Evolutionary conservation across 2,888 invertebrate species (phyloP).

Genomic region (Hydrotaea cyrtoneurina): DNA sequence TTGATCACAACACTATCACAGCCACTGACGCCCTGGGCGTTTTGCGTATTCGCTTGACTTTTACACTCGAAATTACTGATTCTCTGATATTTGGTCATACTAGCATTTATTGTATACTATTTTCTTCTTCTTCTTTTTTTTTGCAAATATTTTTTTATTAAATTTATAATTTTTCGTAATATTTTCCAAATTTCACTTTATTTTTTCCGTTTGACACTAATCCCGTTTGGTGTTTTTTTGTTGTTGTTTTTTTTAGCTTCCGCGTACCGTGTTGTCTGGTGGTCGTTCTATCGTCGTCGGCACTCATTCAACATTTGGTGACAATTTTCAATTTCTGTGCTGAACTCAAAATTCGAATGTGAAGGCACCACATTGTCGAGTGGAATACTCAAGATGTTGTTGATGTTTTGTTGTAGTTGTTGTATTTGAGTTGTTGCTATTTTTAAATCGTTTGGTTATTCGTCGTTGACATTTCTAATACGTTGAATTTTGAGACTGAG

Average conservation of each 20-base stretch:
- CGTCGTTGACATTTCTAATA: constrained; percentile 62
- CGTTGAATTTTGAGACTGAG: constrained; percentile 49
- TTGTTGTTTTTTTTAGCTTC: constrained; percentile 16
- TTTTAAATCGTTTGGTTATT: constrained; percentile 73
- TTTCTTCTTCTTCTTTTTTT: constrained; percentile 7
- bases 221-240: constrained; percentile 18
- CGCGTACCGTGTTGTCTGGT: constrained; percentile 37
- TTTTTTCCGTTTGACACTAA: constrained; percentile 72
- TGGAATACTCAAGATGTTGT: constrained; percentile 68
- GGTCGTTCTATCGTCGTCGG: constrained; percentile 71
- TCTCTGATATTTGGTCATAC: constrained; percentile 60
- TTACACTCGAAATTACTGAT: constrained; percentile 41
- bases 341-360: constrained; percentile 64
- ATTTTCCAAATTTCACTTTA: constrained; percentile 54
- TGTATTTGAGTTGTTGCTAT: constrained; percentile 74
- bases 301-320: constrained; percentile 77
- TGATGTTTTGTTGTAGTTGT: constrained; percentile 58
- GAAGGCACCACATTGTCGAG: constrained; percentile 72
- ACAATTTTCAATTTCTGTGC: constrained; percentile 71
- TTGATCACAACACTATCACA: constrained; percentile 67
- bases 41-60: constrained; percentile 49
- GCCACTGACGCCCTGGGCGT: constrained; percentile 16
- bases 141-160: background rate
- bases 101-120: background rate
- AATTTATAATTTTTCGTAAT: background rate